Percentiles rank a stretch among this genome's conserved stretches.
Conservation (phyloP, 2,113 vertebrate genomes). For the Nerophis ophidion region DNA sequence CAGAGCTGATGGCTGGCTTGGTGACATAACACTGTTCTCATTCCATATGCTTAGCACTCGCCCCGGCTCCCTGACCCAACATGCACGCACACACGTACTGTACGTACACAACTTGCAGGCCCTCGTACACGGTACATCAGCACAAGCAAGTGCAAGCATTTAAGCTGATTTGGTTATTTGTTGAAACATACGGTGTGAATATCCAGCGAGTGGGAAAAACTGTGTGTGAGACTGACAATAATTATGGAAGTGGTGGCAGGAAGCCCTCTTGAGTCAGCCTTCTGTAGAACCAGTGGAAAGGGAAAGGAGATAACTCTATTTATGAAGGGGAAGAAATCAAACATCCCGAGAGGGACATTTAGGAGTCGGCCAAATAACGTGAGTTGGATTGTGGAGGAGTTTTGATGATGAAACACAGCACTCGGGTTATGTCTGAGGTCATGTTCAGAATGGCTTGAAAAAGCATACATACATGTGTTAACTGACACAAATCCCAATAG, state of each 20-base stretch:
- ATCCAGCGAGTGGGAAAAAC: slow-evolving; percentile 33
- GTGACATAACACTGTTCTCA: slow-evolving; percentile 52
- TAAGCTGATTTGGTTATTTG: neutral
- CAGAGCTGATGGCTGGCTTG: slow-evolving; percentile 43
- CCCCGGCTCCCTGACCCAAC: slow-evolving; percentile 35
- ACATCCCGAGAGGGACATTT: slow-evolving; percentile 14
- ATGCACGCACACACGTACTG: slow-evolving; percentile 6
- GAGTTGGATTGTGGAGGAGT: slow-evolving; percentile 1
- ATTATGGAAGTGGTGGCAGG: slow-evolving; percentile 58
- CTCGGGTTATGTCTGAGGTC: neutral
- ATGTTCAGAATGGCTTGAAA: no score
- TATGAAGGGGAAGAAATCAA: slow-evolving; percentile 20
- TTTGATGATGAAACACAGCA: slow-evolving; percentile 5
- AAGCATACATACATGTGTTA: no score
- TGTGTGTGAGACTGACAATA: slow-evolving; percentile 48
- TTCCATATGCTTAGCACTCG: slow-evolving; percentile 53
- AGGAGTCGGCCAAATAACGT: slow-evolving; percentile 5
- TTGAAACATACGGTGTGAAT: slow-evolving; percentile 35
- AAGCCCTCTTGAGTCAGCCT: slow-evolving; percentile 60
- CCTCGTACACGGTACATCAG: neutral
- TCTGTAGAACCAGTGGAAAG: slow-evolving; percentile 46
- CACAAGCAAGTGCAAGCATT: slow-evolving; percentile 1
- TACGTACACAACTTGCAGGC: no score
- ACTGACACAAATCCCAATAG: no score
- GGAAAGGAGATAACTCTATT: slow-evolving; percentile 21